Evolutionary conservation across 2,113 vertebrate species (phyloP).

Genomic region (Probosciger aterrimus): DNA sequence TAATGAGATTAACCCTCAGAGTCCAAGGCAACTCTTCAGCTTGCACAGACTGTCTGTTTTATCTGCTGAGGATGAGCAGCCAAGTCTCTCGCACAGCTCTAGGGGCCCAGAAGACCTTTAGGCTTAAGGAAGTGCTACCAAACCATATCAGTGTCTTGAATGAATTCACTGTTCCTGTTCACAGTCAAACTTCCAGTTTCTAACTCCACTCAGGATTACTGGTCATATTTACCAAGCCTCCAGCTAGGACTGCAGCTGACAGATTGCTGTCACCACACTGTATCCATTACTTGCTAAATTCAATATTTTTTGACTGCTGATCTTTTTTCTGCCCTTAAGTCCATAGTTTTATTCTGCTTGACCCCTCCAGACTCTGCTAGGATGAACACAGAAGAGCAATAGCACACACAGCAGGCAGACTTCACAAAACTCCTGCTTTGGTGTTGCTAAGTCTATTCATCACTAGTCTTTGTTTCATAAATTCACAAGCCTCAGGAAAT

Average conservation of each 20-base stretch:
- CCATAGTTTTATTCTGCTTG: neutral
- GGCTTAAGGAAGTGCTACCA: neutral
- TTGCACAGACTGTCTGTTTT: neutral
- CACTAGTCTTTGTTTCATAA: neutral
- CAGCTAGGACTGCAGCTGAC: neutral
- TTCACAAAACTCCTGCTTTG: neutral
- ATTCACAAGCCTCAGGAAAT: neutral
- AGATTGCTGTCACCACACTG: neutral
- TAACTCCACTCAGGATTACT: neutral
- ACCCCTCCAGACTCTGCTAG: neutral
- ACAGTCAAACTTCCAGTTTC: neutral
- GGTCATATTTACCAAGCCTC: neutral
- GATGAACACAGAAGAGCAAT: neutral
- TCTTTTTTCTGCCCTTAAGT: neutral
- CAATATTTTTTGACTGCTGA: neutral
- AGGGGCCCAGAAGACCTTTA: neutral
- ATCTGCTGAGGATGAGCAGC: neutral
- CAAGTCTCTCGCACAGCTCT: rapidly evolving
- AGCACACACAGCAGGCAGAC: neutral
- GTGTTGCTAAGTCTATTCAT: neutral
- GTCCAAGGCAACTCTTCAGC: neutral
- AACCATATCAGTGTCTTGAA: neutral
- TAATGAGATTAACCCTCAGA: neutral
- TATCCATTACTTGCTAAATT: neutral
- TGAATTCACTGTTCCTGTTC: neutral